A percentile compares a stretch with the other conserved stretches of the same genome.
These are phyloP conservation scores for Prorops nasuta DNA, from an alignment of 1,140 invertebrate genomes.

Conservation along the genomic window DNA sequence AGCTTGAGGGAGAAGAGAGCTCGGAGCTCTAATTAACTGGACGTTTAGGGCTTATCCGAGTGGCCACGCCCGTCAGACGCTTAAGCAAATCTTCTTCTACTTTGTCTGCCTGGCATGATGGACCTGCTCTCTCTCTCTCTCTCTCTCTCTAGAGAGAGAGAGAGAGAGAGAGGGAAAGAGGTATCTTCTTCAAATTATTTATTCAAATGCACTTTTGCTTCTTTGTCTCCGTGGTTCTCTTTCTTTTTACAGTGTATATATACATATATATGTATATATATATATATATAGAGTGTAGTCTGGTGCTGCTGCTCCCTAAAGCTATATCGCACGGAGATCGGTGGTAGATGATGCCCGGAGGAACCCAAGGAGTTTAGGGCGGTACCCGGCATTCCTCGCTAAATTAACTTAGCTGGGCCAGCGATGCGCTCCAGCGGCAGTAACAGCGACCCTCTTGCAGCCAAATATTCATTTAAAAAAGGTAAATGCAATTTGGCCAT, in stretches of 20 bases:
- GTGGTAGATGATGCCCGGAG: too few relatives aligned
- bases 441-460: slow-evolving; percentile 35
- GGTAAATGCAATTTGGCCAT: slow-evolving; percentile 59
- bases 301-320: too few relatives aligned
- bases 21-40: slow-evolving; percentile 47
- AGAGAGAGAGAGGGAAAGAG: too few relatives aligned
- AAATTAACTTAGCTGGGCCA: slow-evolving; percentile 58
- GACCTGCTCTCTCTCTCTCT: too few relatives aligned
- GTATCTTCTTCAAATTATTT: too few relatives aligned
- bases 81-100: slow-evolving; percentile 30
- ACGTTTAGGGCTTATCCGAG: slow-evolving; percentile 42
- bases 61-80: slow-evolving; percentile 38
- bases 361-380: too few relatives aligned
- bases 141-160: too few relatives aligned
- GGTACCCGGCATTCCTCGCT: slow-evolving; percentile 55
- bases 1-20: slow-evolving; percentile 24
- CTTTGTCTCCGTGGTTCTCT: background rate
- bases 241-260: background rate
- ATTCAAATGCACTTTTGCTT: slow-evolving; percentile 1
- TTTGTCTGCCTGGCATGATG: slow-evolving; percentile 26
- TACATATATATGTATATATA: slow-evolving; percentile 1
- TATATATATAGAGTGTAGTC: too few relatives aligned
- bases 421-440: slow-evolving; percentile 24
- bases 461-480: slow-evolving; percentile 60
- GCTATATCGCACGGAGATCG: too few relatives aligned